These are phyloP conservation scores for Sebastes nivosus DNA, from an alignment of 2,797 vertebrate genomes.

Conservation along the genomic window DNA sequence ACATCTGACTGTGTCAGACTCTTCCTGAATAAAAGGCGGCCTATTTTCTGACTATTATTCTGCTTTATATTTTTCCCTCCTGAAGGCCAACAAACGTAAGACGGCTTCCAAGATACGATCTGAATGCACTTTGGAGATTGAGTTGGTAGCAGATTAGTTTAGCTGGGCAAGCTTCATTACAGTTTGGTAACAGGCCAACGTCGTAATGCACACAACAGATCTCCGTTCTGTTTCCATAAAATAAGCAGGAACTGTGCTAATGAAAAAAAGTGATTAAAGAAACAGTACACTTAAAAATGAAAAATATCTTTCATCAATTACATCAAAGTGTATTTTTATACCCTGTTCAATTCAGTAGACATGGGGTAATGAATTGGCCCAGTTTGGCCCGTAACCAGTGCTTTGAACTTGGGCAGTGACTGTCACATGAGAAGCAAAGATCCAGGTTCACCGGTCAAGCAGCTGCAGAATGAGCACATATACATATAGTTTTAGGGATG, in stretches of 20 bases:
- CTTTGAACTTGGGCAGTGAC: background rate
- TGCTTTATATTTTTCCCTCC: background rate
- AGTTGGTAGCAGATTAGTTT: background rate
- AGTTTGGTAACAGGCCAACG: background rate
- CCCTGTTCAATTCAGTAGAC: background rate
- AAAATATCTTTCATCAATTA: background rate
- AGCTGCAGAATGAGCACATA: background rate
- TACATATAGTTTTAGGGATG: background rate
- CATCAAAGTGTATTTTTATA: background rate
- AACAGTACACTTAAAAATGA: background rate
- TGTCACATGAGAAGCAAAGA: background rate
- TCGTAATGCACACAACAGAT: background rate
- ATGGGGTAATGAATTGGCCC: background rate
- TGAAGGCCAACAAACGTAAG: background rate
- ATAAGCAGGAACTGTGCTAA: background rate
- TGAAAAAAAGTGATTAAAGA: background rate
- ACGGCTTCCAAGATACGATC: background rate
- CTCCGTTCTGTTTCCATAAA: background rate
- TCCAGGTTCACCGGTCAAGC: background rate
- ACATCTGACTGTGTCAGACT: background rate
- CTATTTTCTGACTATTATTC: background rate
- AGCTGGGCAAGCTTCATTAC: background rate
- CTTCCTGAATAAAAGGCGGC: background rate
- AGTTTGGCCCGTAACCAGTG: background rate
- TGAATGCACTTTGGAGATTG: background rate